Base-by-base conservation (phyloP, 2,797 vertebrate genomes). In the Betta splendens region DNA sequence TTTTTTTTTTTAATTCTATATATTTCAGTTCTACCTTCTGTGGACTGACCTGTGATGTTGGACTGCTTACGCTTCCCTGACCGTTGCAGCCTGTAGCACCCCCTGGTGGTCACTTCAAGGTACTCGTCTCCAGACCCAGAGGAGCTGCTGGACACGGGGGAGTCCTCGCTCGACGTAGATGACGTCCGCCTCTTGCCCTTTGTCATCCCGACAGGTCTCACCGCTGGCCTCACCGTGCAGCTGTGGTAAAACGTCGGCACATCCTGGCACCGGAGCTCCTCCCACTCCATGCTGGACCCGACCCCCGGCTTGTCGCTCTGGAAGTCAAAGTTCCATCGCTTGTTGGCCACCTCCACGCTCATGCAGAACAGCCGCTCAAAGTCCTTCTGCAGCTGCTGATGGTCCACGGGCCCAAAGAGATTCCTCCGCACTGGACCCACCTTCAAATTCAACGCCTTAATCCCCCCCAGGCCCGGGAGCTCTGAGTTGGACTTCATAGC, bases 271-370 rank as follows among this genome's bases (percentile, higher is more conserved):
- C 38, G 40, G 0, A 94, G 64, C 80, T 85, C 84, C 83, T 93
- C 91, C 94, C 93, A 94, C 60, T 93, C 70, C 0, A 93, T 26
- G 3, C 52, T 21, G 1, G 82, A 29, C 15, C 86, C 91, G 2
- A 86, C 51, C 0, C 21, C 35, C 0, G 88, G 92, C 2, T 0
- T 10, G 13, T 92, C 87, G 0, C 1, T 64, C 38, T 83, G 80
- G 65, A 95, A 95, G 77, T 93, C 87, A 0, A 93, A 95, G 85
- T 90, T 92, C 92, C 92, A 93, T 46, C 91, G 90, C 40, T 89
- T 84, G 52, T 84, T 92, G 56, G 92, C 91, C 20, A 45, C 59
- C 61, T 93, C 86, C 28, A 89, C 1, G 0, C 56, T 84, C 69
- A 74, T 79, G 48, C 12, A n/a, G 3, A 94, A 70, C 35, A 93